Percentiles rank a stretch among this genome's conserved stretches.
Evolutionary conservation across 1,140 invertebrate genomes (phyloP).

Genomic region (Helicoverpa armigera): DNA sequence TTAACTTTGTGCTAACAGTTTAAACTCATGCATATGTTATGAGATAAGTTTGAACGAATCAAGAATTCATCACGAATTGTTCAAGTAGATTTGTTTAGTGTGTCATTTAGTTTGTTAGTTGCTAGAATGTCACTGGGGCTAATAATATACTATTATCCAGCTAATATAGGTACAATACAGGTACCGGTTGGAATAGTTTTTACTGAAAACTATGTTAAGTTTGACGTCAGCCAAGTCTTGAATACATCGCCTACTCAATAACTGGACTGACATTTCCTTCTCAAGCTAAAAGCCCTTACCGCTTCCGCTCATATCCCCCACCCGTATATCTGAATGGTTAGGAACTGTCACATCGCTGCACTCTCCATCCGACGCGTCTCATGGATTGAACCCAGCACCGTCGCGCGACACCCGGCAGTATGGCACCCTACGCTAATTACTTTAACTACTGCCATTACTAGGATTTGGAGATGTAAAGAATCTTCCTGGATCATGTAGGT

Average conservation of each 20-base stretch:
- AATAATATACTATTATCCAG: too few relatives aligned
- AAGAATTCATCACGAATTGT: not conserved
- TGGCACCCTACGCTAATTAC: slow-evolving; percentile 22
- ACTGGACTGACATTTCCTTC: not conserved
- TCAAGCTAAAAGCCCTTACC: not conserved
- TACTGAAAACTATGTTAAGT: too few relatives aligned
- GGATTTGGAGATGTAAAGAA: not conserved
- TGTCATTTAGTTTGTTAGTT: not conserved
- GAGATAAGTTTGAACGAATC: not conserved
- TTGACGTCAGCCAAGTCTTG: too few relatives aligned
- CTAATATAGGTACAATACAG: too few relatives aligned
- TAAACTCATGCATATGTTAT: not conserved
- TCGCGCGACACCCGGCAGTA: not conserved
- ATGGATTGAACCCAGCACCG: not conserved
- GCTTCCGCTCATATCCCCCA: not conserved
- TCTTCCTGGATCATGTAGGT: not conserved
- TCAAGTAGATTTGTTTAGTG: not conserved
- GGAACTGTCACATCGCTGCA: slow-evolving; percentile 6
- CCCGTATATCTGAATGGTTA: not conserved
- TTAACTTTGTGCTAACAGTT: too few relatives aligned
- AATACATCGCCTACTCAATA: not conserved
- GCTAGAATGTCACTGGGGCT: not conserved
- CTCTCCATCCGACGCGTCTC: too few relatives aligned
- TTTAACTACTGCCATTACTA: slow-evolving; percentile 21
- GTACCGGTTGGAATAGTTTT: too few relatives aligned